phyloP scores from a whole-genome alignment of 2,888 invertebrate species.

The Embidobia sp. region DNA sequence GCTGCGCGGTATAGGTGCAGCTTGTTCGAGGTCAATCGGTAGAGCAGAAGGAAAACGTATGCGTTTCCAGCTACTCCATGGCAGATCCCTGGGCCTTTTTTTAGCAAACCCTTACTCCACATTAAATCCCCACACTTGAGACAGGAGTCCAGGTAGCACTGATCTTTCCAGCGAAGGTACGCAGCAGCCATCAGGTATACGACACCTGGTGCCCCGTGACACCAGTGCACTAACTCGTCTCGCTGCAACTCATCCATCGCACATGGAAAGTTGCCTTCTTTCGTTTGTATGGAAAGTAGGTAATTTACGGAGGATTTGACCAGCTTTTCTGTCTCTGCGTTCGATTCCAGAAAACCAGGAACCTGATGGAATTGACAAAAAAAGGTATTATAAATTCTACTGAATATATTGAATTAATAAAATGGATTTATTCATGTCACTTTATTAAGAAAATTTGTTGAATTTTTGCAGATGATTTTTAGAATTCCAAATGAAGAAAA shows the following conservation, averaged over 20 bases:
- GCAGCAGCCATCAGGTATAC: conserved; percentile 92
- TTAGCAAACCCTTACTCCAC: conserved; percentile 91
- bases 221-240: conserved; percentile 93
- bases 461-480: no score
- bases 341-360: conserved; percentile 83
- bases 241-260: conserved; percentile 87
- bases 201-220: conserved; percentile 93
- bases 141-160: conserved; percentile 87
- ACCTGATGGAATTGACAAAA: conserved; percentile 53
- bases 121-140: conserved; percentile 88
- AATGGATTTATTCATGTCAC: no score
- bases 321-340: conserved; percentile 83
- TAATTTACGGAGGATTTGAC: conserved; percentile 87
- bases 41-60: conserved; percentile 89
- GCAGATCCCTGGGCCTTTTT: conserved; percentile 94
- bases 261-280: conserved; percentile 89
- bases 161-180: conserved; percentile 88
- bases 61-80: conserved; percentile 94
- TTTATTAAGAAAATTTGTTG: no score
- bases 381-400: no score
- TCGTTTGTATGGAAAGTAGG: conserved; percentile 86
- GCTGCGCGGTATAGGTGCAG: conserved; percentile 89
- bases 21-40: conserved; percentile 87
- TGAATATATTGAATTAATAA: no score
- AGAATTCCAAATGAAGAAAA: no score